Evolutionary conservation across 2,797 vertebrate genomes (phyloP), one percentile per base, ranked within the genome.

Genomic region (Sphaeramia orbicularis): DNA sequence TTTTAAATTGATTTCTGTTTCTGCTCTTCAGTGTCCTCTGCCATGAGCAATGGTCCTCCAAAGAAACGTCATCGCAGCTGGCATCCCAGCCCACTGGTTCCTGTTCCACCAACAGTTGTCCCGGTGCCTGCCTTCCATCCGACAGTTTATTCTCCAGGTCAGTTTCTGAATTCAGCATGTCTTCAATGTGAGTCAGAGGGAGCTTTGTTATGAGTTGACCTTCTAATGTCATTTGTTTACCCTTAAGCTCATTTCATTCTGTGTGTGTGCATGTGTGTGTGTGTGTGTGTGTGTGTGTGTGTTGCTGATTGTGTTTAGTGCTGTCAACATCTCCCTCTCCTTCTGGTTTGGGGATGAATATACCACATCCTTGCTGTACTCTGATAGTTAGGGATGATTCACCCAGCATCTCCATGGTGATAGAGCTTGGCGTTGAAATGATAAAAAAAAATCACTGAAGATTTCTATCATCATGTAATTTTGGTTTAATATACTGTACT

Each of bases 21-120:
- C 38, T 59, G 7, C 32, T 56, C 9, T 61, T 56, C 65, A 94
- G 93, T 78, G 7, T 90, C 90, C 5, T 87, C 92, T 35, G 91
- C 95, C 41, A 94, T 99, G 93, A 94, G 89, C 87, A 96, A 96
- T 3, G 98, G 96, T 10, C 98, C 98, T 40, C 98, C 97, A 21
- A 99, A 99, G 92, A 99, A 99, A 81, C 96, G 98, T 0, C 98
- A 99, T 78, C 93, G 97, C 30, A 96, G 97, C 71, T 99, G 98
- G 98, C 96, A 96, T 76, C 95, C 96, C 40, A 93, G 90, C 15
- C 85, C 97, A 0, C 79, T 96, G 54, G 88, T 96, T 35, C 92
- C 95, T 0, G 86, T 95, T 52, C 92, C 96, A 41, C 89, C 92
- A 2, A 91, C 94, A 12, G 92, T 94, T 0, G 92, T 95, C 52